Evolutionary conservation across 2,888 invertebrate species (phyloP), one percentile per base, ranked within the genome.

Genomic region (Pollenia amentaria): DNA sequence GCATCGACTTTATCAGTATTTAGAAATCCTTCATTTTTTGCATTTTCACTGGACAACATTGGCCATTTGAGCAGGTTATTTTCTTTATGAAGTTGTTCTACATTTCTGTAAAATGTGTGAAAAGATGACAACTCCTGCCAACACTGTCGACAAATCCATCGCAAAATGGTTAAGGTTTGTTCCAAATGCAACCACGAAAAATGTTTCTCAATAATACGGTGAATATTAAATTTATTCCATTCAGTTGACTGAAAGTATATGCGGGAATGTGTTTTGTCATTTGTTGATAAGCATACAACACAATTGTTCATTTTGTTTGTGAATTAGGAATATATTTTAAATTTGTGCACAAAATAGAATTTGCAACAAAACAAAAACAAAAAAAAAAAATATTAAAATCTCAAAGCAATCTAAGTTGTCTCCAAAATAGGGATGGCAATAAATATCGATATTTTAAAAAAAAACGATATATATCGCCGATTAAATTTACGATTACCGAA

Each of bases 111-210:
- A 64, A 82, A 85, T 1, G 9, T 7, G 38, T 85, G 85, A 69
- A 85, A 85, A 3, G 78, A 38, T 16, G 53, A 78, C 12, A 86
- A 8, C 42, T 69, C 53, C 10, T 14, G 12, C 85, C 85, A 86
- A 44, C 85, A 86, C n/a, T 67, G 42, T 9, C 51, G 18, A 18
- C 85, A 85, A 40, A 85, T 77, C 85, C 85, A 85, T 18, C 18
- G 16, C 29, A 29, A 29, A 8, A 18, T 3, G 16, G 38, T 0
- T 1, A 46, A 21, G 7, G 9, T 10, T 11, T 21, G 40, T 14
- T 57, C 64, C 7, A 48, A 38, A 16, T 78, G 48, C 85, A 82
- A 86, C 78, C 82, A 86, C 82, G 78, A 82, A 16, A 86, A 75
- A 69, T 86, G 85, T 18, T 82, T 86, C 18, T 86, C 78, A 16